Base-by-base conservation (phyloP, 2,888 invertebrate species). In the Criorhina ranunculi region DNA sequence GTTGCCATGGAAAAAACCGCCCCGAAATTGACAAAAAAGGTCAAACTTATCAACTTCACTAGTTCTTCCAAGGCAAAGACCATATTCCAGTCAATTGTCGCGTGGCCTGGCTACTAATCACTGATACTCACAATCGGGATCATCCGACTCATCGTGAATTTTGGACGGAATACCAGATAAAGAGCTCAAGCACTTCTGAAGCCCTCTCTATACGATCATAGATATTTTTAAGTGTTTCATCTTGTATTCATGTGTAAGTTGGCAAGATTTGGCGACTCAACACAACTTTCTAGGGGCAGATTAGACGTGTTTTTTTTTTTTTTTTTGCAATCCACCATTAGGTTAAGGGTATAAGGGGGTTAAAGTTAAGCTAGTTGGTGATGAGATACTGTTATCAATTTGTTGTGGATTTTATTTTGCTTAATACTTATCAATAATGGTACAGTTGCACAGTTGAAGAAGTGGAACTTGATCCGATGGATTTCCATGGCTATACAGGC, bases 101-200 rank as follows among this genome's bases (percentile, higher is more conserved):
- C 33, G 53, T 62, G 62, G 40, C 57, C 15, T 17, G 15, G 7
- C 37, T 15, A 7, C 59, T 60, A 70, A 46, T 31, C 60, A 60
- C 9, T 31, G 40, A 46, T 57, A 69, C 33, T 12, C 33, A 8
- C 44, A 69, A 12, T 37, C 11, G 12, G 24, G 44, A 73, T 55
- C 73, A 73, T 55, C 53, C 62, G 73, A 64, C 53, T 44, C 9
- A 73, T 73, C 73, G 17, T 17, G 19, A 42, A 35, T 51, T 42
- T 46, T 46, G 40, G 29, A 40, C 33, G 19, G 33, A 40, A 8
- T 29, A 31, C 53, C 6, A n/a, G 73, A 75, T 75, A 75, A 75
- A 19, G n/a, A n/a, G 19, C 0, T 3, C 33, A 31, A 29, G n/a
- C 15, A 12, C 19, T 35, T 49, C 17, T 46, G 15, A 15, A 51